Evolutionary conservation across 1,140 invertebrate species (phyloP).

Genomic region (Camponotus pennsylvanicus): DNA sequence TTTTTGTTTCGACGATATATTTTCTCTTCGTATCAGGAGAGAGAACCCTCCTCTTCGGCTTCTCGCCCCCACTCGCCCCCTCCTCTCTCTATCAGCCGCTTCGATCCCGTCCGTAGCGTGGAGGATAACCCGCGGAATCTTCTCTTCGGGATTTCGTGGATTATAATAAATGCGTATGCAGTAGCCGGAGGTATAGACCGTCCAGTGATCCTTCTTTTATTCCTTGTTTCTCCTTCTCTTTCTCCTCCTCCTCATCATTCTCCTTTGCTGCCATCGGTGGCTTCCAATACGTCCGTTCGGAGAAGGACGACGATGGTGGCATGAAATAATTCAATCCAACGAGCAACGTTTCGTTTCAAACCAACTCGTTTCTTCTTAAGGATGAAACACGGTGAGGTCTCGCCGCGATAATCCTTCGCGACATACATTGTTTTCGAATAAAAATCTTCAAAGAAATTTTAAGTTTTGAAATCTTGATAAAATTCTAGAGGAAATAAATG

Average conservation of each 20-base stretch:
- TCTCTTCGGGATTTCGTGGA: slow-evolving; percentile 77
- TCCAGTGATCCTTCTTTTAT: slow-evolving; percentile 61
- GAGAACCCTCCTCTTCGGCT: slow-evolving; percentile 62
- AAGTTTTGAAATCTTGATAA: neutral
- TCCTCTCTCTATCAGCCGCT: slow-evolving; percentile 45
- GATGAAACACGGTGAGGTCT: slow-evolving; percentile 50
- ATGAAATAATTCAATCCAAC: slow-evolving; percentile 76
- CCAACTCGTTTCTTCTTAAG: slow-evolving; percentile 27
- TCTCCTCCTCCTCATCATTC: slow-evolving; percentile 8
- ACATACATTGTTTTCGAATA: slow-evolving; percentile 46
- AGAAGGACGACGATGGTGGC: slow-evolving; percentile 64
- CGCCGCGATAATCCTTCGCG: slow-evolving; percentile 60
- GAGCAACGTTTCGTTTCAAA: slow-evolving; percentile 45
- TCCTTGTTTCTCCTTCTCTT: slow-evolving; percentile 21
- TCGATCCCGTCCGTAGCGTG: slow-evolving; percentile 24
- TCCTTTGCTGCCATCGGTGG: slow-evolving; percentile 40
- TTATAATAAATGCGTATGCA: slow-evolving; percentile 83
- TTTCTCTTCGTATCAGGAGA: slow-evolving; percentile 76
- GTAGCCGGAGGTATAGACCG: slow-evolving; percentile 76
- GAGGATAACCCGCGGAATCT: slow-evolving; percentile 69
- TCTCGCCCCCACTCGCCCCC: slow-evolving; percentile 29
- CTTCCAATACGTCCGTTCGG: slow-evolving; percentile 64
- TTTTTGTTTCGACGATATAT: slow-evolving; percentile 81
- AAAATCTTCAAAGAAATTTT: neutral
- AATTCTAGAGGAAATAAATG: neutral